Evolutionary conservation across 2,888 invertebrate species (phyloP).

Genomic region (Metacarcinus magister): DNA sequence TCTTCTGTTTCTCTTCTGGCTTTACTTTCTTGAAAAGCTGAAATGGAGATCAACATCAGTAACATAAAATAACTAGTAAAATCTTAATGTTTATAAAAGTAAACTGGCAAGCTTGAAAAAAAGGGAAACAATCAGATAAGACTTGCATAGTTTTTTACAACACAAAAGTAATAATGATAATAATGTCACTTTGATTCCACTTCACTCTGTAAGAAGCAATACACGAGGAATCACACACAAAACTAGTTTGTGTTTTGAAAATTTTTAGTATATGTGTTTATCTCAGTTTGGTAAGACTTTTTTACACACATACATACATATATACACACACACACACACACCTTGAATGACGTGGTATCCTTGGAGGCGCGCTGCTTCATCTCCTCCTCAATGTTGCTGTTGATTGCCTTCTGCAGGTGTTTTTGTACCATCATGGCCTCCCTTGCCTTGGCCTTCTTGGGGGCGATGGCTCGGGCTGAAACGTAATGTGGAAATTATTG

Average conservation of each 20-base stretch:
- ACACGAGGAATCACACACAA: too few species aligned
- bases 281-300: too few species aligned
- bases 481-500: neutral
- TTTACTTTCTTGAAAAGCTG: constrained; percentile 33
- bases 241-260: too few species aligned
- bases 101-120: neutral
- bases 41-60: neutral
- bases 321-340: neutral
- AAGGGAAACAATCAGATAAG: neutral
- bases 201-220: too few species aligned
- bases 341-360: constrained; percentile 69
- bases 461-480: constrained; percentile 68
- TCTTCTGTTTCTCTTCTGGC: neutral
- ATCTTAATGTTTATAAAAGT: neutral
- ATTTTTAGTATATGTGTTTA: too few species aligned
- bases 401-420: constrained; percentile 74
- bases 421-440: constrained; percentile 69
- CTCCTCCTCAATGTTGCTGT: constrained; percentile 70
- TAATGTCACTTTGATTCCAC: too few species aligned
- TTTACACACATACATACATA: too few species aligned
- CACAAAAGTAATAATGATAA: too few species aligned
- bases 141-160: too few species aligned
- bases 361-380: constrained; percentile 72
- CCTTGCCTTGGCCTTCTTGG: constrained; percentile 71
- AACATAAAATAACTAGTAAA: too few species aligned